Base-by-base conservation (phyloP, 1,140 invertebrate species). In the Anastatus disparis region DNA sequence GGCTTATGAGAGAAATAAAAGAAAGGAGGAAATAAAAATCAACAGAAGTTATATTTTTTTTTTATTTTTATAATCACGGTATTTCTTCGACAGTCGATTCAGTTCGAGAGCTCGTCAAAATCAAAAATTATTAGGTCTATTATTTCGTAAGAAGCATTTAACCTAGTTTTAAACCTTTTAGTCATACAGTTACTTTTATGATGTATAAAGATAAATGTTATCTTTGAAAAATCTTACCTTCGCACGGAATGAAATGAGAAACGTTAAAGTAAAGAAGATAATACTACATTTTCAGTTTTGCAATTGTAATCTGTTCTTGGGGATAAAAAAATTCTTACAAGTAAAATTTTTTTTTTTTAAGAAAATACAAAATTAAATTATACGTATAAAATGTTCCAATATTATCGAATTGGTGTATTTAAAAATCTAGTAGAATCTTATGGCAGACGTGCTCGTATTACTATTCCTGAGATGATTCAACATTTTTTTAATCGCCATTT, bases 51-150 rank as follows among this genome's bases (percentile, higher is more conserved):
- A n/a, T n/a, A n/a, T n/a, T n/a, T n/a, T n/a, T n/a, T n/a, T n/a
- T n/a, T n/a, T n/a, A n/a, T n/a, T 71, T 71, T 62, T 59, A n/a
- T 42, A 44, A 48, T 66, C 53, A 58, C 52, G 35, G 74, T 64
- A 59, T 71, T 22, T 59, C 24, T 59, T 46, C 22, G 7, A 58
- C 17, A 15, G 24, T 0, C 58, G 26, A 27, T 61, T 61, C 24
- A 42, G 55, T 58, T 35, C 38, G 40, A 58, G 71, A 70, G 58
- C 66, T 44, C 67, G 50, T 68, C 63, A 67, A 75, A 70, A n/a
- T 75, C 75, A 78, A 74, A 80, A 80, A 78, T 78, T 75, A 76
- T 71, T 72, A n/a, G 72, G 71, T 58, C 42, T 42, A 73, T 75
- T 76, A 80, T n/a, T 76, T 75, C 73, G 75, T n/a, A 74, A 71